These are phyloP conservation scores for Apteryx mantelli DNA, from an alignment of 2,113 vertebrate genomes.

Conservation along the genomic window DNA sequence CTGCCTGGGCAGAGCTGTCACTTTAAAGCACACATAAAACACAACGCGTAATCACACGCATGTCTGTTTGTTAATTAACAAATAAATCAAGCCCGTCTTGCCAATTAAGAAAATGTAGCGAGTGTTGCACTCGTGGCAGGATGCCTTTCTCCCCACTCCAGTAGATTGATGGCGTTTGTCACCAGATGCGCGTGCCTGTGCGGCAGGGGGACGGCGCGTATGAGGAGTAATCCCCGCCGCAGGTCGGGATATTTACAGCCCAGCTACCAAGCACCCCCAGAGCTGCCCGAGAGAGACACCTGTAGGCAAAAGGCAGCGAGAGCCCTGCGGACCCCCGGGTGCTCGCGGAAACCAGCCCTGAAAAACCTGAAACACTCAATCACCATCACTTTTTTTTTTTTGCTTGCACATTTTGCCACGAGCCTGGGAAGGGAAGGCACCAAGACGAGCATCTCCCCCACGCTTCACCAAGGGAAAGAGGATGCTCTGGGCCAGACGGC, in stretches of 20 bases:
- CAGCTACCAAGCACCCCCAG: neutral
- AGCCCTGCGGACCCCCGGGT: neutral
- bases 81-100: constrained; percentile 52
- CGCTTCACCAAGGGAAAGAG: no score
- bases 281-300: neutral
- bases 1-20: neutral
- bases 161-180: neutral
- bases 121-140: neutral
- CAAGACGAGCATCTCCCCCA: no score
- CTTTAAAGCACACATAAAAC: neutral
- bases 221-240: neutral
- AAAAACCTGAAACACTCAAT: no score
- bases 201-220: neutral
- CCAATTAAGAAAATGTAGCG: constrained; percentile 38
- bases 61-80: constrained; percentile 52
- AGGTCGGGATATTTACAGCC: fast-evolving
- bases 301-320: neutral
- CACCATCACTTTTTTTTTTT: neutral
- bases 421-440: fast-evolving
- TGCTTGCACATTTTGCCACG: neutral
- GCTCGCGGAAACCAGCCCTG: no score
- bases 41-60: neutral
- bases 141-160: neutral
- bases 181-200: neutral
- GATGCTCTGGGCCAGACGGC: neutral